phyloP scores from a whole-genome alignment of 2,888 invertebrate genomes.

The Rhingia rostrata region DNA sequence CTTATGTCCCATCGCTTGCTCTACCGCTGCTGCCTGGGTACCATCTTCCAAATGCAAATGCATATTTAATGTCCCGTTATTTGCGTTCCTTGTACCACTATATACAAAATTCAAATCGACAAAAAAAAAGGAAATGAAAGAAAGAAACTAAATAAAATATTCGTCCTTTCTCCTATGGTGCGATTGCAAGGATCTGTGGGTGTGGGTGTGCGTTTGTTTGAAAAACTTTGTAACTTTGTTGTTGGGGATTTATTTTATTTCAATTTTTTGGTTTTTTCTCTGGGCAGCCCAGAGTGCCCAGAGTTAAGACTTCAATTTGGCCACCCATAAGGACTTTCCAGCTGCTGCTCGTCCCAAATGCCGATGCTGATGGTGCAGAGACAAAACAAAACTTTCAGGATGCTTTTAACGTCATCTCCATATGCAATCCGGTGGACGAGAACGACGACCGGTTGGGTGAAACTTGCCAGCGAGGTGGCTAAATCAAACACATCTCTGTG shows the following conservation, averaged over 20 bases:
- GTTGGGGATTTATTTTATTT: conserved; percentile 71
- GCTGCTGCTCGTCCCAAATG: conserved; percentile 43
- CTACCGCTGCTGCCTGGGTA: conserved; percentile 27
- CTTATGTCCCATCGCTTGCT: conserved; percentile 16
- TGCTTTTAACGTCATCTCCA: conserved; percentile 73
- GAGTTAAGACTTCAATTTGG: conserved; percentile 67
- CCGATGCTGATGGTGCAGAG: conserved; percentile 60
- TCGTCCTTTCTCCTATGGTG: conserved; percentile 26
- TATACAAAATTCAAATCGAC: conserved; percentile 48
- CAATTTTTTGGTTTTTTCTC: conserved; percentile 52
- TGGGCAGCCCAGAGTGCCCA: conserved; percentile 34
- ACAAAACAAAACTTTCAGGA: conserved; percentile 71
- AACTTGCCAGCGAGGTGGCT: conserved; percentile 26
- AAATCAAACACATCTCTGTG: conserved; percentile 72
- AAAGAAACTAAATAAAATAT: conserved; percentile 42
- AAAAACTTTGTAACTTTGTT: conserved; percentile 69
- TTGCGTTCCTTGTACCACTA: conserved; percentile 75
- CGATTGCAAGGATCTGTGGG: neutral
- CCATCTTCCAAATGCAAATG: conserved; percentile 74
- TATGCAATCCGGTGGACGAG: conserved; percentile 52
- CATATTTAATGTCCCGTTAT: conserved; percentile 77
- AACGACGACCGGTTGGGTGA: neutral
- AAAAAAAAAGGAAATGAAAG: conserved; percentile 30
- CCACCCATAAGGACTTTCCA: conserved; percentile 72
- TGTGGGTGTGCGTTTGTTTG: conserved; percentile 52